These are phyloP conservation scores for Drosophila ustulata DNA, from an alignment of 2,888 invertebrate genomes.

Conservation along the genomic window DNA sequence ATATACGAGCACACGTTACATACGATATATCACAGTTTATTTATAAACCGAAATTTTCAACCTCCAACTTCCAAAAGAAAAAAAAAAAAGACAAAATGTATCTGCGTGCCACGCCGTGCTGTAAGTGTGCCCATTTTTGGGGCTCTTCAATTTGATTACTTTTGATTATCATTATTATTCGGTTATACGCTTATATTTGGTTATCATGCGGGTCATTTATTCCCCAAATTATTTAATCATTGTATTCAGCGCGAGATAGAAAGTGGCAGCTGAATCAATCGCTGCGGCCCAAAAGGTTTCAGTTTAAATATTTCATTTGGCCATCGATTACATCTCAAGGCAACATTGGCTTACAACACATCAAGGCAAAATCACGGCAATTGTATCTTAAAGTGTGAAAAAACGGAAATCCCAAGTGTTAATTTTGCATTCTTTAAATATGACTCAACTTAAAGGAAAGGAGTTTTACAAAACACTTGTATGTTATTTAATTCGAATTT, in stretches of 20 bases:
- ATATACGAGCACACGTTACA: neutral
- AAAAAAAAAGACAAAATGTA: neutral
- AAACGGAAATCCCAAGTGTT: neutral
- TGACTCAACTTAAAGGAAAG: neutral
- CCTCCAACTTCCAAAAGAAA: too few species aligned
- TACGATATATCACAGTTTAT: conserved; percentile 7
- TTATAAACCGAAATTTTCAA: neutral
- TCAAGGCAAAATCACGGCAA: neutral
- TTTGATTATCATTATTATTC: conserved; percentile 60
- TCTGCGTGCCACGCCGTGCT: conserved; percentile 9
- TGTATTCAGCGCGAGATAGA: conserved; percentile 23
- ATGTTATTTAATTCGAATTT: too few species aligned
- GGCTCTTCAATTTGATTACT: conserved; percentile 67
- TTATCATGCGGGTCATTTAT: conserved; percentile 58
- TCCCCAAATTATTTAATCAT: conserved; percentile 7
- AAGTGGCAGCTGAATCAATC: conserved; percentile 32
- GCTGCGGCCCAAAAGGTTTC: neutral
- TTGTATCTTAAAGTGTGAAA: neutral
- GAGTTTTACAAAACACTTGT: neutral
- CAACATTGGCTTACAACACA: neutral
- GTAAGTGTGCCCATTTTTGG: conserved; percentile 35
- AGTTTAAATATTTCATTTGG: conserved; percentile 10
- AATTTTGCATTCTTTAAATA: neutral
- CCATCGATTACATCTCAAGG: conserved; percentile 2
- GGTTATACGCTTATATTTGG: conserved; percentile 13